Evolutionary conservation across 2,888 invertebrate genomes (phyloP).

Genomic region (Cheilosia scutellata): DNA sequence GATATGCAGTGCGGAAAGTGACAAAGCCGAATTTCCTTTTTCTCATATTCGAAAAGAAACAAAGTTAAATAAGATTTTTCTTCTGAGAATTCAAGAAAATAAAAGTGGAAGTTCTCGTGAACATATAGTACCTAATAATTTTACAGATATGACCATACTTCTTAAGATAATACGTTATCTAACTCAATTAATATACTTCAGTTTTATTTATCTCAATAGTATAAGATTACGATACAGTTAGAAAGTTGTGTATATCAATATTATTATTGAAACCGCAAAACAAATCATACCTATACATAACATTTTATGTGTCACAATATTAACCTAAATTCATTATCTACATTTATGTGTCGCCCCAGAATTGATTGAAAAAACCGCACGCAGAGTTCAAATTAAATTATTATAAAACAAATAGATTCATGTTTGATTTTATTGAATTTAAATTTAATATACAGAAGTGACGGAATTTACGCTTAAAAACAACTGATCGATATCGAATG

Average conservation of each 20-base stretch:
- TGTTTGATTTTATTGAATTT: too few species aligned
- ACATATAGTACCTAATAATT: too few species aligned
- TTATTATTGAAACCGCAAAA: background rate
- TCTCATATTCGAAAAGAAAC: too few species aligned
- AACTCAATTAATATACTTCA: background rate
- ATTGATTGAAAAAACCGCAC: conserved; percentile 3
- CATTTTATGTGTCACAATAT: background rate
- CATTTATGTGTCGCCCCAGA: background rate
- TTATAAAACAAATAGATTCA: background rate
- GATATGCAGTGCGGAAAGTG: too few species aligned
- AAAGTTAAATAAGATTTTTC: too few species aligned
- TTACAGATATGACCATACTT: background rate
- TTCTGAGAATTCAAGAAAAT: too few species aligned
- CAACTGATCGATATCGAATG: background rate
- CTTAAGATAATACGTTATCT: background rate
- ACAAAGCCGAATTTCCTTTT: too few species aligned
- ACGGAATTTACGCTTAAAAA: background rate
- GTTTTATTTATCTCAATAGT: background rate
- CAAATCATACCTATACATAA: background rate
- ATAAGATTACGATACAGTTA: background rate
- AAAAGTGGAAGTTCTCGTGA: too few species aligned
- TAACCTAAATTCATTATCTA: background rate
- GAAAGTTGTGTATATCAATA: background rate
- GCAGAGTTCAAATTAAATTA: background rate
- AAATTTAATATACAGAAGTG: too few species aligned